Base-by-base conservation (phyloP, 2,113 vertebrate species). In the Conger conger region DNA sequence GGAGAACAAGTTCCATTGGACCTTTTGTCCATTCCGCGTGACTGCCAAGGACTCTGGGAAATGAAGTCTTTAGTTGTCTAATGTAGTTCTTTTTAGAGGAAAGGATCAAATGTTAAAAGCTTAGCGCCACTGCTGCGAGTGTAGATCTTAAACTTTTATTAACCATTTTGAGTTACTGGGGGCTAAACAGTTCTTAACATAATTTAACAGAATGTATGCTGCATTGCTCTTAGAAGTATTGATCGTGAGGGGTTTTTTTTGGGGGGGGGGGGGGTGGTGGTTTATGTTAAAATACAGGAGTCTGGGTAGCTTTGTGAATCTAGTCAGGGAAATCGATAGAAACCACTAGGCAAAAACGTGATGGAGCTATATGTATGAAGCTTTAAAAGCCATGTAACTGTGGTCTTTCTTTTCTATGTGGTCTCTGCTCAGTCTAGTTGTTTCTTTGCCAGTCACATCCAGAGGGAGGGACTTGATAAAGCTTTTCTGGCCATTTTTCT, bases 291-390 rank as follows among this genome's bases (percentile, higher is more conserved):
- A 76, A 80, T 36, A 33, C 53, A 82, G 80, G 8, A 57, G 7
- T 50, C 50, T 18, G 27, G 45, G 45, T 82, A 82, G 54, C 53
- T 80, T 79, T 79, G 30, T 45, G 38, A 60, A 45, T 85, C 57
- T 38, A 76, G 68, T 79, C 77, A 84, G 83, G 83, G 76, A 80
- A 73, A 73, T 73, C 68, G 38, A 79, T 18, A 16, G 17, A 68
- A 60, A 81, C 79, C 84, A 85, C 84, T 85, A 81, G 79, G 60
- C 38, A 63, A 42, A 80, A 9, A 45, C 78, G 60, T 54, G 42
- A 33, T 54, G 30, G 35, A 57, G 16, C 33, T 54, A 60, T 30
- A 35, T 82, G 81, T 37, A n/a, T 80, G 76, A 80, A 80, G 81
- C 23, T 80, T 68, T 38, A 60, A 54, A 79, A 80, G 57, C 38